phyloP scores from a whole-genome alignment of 2,113 vertebrate species.

The Oceanodroma tethys region DNA sequence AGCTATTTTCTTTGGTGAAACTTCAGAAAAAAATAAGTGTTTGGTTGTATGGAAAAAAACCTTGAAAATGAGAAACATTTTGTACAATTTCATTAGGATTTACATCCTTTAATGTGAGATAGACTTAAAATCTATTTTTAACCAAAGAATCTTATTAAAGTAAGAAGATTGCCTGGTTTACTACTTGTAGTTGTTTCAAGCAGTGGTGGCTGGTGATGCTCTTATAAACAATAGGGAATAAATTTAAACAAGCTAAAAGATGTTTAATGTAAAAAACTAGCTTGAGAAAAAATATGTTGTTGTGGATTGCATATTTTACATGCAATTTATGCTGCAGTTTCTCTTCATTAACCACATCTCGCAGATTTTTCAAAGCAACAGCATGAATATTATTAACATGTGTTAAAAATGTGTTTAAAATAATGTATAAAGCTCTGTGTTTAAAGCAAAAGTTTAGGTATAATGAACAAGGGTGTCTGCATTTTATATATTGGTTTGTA shows the following conservation, averaged over 20 bases:
- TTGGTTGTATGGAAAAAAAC: neutral
- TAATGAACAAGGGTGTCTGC: constrained; percentile 51
- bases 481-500: constrained; percentile 4
- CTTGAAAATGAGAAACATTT: constrained; percentile 64
- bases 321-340: constrained; percentile 76
- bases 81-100: constrained; percentile 65
- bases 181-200: constrained; percentile 65
- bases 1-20: neutral
- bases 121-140: constrained; percentile 72
- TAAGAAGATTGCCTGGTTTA: constrained; percentile 71
- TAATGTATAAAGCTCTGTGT: constrained; percentile 60
- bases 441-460: constrained; percentile 67
- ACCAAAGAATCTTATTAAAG: constrained; percentile 73
- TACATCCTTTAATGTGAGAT: constrained; percentile 62
- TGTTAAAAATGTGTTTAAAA: constrained; percentile 74
- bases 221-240: constrained; percentile 72
- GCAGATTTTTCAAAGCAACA: constrained; percentile 69
- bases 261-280: constrained; percentile 69
- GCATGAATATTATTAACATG: constrained; percentile 78
- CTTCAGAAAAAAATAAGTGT: neutral
- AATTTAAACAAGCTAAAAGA: constrained; percentile 73
- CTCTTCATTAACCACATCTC: constrained; percentile 78
- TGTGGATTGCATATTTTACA: constrained; percentile 71
- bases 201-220: constrained; percentile 61
- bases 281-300: constrained; percentile 69